These are phyloP conservation scores for Nemoura dubitans DNA, from an alignment of 2,888 invertebrate genomes.

Conservation along the genomic window DNA sequence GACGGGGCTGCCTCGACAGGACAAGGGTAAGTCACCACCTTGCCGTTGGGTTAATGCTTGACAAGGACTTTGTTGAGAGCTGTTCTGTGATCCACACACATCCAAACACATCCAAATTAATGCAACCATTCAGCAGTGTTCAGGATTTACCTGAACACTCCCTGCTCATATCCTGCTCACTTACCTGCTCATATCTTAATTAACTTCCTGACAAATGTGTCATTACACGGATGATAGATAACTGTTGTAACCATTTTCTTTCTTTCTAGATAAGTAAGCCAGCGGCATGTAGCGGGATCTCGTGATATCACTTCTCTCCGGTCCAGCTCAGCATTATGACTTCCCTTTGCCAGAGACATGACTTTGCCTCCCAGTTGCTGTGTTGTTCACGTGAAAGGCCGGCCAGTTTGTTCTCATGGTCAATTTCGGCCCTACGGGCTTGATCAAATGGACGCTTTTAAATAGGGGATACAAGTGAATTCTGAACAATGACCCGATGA, in stretches of 20 bases:
- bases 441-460: not conserved
- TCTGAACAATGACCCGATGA: not conserved
- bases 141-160: too few species aligned
- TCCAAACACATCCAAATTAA: too few species aligned
- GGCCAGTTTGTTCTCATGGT: not conserved
- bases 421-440: not conserved
- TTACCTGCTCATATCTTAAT: too few species aligned
- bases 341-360: not conserved
- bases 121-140: too few species aligned
- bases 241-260: not conserved
- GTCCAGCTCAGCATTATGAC: not conserved
- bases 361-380: not conserved
- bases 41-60: not conserved
- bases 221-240: too few species aligned
- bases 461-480: not conserved
- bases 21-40: conserved; percentile 19
- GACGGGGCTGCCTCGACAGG: conserved; percentile 21
- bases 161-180: too few species aligned
- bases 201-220: too few species aligned
- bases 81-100: too few species aligned
- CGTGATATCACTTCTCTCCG: not conserved
- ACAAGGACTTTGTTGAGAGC: too few species aligned
- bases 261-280: not conserved
- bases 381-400: not conserved
- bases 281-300: not conserved